Evolutionary conservation across 2,888 invertebrate genomes (phyloP), one percentile per base, ranked within the genome.

Genomic region (Peribatodes rhomboidaria): DNA sequence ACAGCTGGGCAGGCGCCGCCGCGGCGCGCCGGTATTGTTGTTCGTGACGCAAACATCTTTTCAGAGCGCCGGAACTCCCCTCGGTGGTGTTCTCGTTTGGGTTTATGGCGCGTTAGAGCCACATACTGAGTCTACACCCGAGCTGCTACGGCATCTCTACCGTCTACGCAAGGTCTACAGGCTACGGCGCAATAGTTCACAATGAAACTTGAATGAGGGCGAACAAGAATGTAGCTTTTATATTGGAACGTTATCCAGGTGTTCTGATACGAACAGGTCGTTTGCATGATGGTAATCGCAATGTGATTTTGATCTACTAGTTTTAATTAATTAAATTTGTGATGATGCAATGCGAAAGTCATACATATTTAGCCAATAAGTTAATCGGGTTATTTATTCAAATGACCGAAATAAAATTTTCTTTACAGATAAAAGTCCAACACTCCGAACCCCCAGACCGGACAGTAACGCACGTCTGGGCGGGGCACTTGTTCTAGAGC

Each of bases 1-100:
- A 87, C 85, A 87, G 87, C 81, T 81, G 82, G 79, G 81, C 78
- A 82, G 86, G 83, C 86, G 90, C 81, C 88, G 76, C 74, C 73
- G 76, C 70, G 84, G 79, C 85, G 76, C 76, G 79, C 80, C 82
- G 74, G 81, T 79, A 81, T 82, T 84, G 84, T 85, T 80, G 82
- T 57, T 52, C 63, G 59, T 39, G 79, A 79, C 82, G 79, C 82
- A 82, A 84, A 84, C 83, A 80, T 87, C 83, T 63, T 61, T 56
- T 53, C 53, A 63, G 58, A 63, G 58, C 9, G 27, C n/a, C 18
- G 31, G 31, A 37, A 78, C 79, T 81, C 76, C 74, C 76, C 58
- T 16, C 20, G 27, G 35, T 50, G 13, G 20, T n/a, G 41, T 41
- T 16, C 31, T 49, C 27, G 7, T 11, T 39, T 54, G 39, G 33